phyloP scores from a whole-genome alignment of 2,113 vertebrate genomes.

The Cichladusa arquata region DNA sequence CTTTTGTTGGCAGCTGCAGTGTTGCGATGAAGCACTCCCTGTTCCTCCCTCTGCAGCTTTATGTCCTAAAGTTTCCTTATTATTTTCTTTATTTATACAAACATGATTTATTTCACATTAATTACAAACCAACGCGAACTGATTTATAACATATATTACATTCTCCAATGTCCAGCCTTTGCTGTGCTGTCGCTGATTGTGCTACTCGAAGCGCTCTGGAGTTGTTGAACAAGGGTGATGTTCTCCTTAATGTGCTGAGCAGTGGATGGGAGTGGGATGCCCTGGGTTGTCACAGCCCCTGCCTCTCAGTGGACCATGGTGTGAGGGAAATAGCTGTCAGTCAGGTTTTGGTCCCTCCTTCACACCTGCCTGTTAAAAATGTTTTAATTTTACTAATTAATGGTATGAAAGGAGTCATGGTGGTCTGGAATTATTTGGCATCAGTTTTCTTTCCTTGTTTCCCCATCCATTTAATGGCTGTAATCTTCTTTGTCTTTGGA shows the following conservation, averaged over 20 bases:
- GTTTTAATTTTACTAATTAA: not conserved
- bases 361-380: not conserved
- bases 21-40: too few relatives aligned
- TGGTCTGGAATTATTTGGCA: fast-evolving
- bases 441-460: not conserved
- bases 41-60: too few relatives aligned
- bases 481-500: not conserved
- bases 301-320: fast-evolving
- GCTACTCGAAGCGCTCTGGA: fast-evolving
- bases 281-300: fast-evolving
- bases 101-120: too few relatives aligned
- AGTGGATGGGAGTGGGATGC: not conserved
- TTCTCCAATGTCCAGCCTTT: not conserved
- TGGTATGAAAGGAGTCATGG: not conserved
- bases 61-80: too few relatives aligned
- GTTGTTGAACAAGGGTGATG: not conserved
- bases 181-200: not conserved
- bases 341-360: not conserved
- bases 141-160: too few relatives aligned
- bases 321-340: too few relatives aligned
- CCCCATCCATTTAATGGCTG: not conserved
- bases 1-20: too few relatives aligned
- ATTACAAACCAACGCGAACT: too few relatives aligned
- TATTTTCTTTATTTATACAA: too few relatives aligned
- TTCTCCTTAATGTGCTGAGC: not conserved